Conservation (phyloP, 2,797 vertebrate species). For the Ctenopoma multispine region DNA sequence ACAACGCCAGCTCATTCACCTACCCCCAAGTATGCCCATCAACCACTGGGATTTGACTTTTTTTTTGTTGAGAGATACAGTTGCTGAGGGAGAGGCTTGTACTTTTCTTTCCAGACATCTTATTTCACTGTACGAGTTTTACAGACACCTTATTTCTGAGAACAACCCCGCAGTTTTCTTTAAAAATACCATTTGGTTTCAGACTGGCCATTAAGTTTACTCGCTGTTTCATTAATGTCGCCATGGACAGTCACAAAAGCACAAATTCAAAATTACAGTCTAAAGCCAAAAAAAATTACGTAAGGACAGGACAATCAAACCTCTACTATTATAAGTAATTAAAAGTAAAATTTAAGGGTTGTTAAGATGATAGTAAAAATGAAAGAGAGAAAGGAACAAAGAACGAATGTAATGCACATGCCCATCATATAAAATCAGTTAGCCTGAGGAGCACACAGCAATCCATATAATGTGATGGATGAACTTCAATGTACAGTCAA, state of each 20-base stretch:
- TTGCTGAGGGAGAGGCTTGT: neutral
- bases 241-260: neutral
- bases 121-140: slow-evolving; percentile 3
- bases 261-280: neutral
- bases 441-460: neutral
- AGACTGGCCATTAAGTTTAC: neutral
- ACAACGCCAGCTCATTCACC: slow-evolving; percentile 41
- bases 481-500: neutral
- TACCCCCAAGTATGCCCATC: slow-evolving; percentile 5
- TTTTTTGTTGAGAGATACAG: neutral
- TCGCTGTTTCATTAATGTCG: neutral
- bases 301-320: neutral
- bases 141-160: neutral
- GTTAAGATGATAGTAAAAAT: too few relatives aligned
- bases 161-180: neutral
- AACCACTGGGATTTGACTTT: slow-evolving; percentile 10
- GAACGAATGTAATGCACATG: too few relatives aligned
- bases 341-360: too few relatives aligned
- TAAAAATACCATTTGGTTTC: too few relatives aligned
- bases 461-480: slow-evolving; percentile 11
- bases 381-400: neutral
- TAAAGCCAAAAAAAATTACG: neutral
- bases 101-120: slow-evolving; percentile 12
- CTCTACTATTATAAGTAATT: neutral
- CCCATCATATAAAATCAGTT: neutral